A percentile compares a stretch with the other conserved stretches of the same genome.
Evolutionary conservation across 2,113 vertebrate species (phyloP).

Genomic region (Grammomys surdaster): DNA sequence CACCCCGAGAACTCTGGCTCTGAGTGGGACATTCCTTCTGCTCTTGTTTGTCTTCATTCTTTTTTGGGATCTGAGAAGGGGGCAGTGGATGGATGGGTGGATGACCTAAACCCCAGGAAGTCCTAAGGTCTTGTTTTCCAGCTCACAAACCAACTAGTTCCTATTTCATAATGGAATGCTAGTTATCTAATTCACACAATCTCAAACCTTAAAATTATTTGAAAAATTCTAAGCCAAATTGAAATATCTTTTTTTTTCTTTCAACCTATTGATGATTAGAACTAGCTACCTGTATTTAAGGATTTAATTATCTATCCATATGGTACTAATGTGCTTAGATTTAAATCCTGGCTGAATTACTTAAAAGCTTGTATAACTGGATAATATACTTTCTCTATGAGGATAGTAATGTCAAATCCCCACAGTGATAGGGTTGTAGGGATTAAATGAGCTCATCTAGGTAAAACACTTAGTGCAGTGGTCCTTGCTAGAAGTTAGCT

Average conservation of each 20-base stretch:
- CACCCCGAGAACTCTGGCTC: background rate
- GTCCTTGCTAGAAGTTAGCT: background rate
- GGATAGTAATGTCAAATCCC: background rate
- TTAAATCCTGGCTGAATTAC: background rate
- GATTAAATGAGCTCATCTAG: background rate
- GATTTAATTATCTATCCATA: background rate
- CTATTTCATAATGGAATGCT: background rate
- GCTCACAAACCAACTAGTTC: background rate
- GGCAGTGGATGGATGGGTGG: background rate
- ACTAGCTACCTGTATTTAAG: background rate
- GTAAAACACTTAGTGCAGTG: background rate
- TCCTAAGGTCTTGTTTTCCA: slow-evolving; percentile 33
- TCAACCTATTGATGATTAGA: background rate
- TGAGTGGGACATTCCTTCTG: background rate
- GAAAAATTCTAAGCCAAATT: slow-evolving; percentile 22
- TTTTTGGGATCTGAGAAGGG: background rate
- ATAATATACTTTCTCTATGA: background rate
- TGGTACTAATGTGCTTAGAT: background rate
- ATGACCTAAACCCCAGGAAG: background rate
- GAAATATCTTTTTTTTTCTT: background rate
- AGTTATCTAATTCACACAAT: background rate
- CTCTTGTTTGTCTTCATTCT: slow-evolving; percentile 4
- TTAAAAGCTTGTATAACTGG: background rate
- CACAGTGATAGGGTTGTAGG: background rate
- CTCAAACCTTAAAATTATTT: background rate